Base-by-base conservation (phyloP, 1,140 invertebrate genomes). In the Drosophila paulistorum region DNA sequence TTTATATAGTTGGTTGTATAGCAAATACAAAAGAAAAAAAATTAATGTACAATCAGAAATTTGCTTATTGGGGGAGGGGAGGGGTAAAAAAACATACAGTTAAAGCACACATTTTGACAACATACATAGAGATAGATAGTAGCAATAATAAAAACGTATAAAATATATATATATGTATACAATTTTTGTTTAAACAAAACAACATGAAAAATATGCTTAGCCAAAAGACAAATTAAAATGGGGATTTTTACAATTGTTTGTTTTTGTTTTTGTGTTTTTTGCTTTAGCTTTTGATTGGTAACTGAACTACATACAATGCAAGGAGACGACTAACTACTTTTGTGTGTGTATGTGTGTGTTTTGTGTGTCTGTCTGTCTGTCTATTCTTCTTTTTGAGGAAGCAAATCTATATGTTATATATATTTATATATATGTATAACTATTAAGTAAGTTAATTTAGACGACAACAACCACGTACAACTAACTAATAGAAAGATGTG, bases 11-110 rank as follows among this genome's bases (percentile, higher is more conserved):
- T 59, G 60, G 65, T 65, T 67, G 60, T 57, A 48, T 68, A 75
- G 76, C 74, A 87, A 81, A 77, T 87, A 83, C 79, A 83, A 79
- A 69, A 69, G 81, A 81, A 58, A 76, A 87, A 72, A 76, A 87
- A 72, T 77, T 60, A 87, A 78, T 70, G 75, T 85, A 85, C 79
- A 86, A 79, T 79, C 65, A 77, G 54, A 61, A 76, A 72, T 60
- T 67, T 81, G 64, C 68, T 48, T 68, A 71, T 81, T 26, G 23
- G 23, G 23, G 23, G 30, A 0, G 26, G 30, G 3, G 30, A 1
- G 30, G 68, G 63, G 65, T 59, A 23, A 70, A 82, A 45, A 62
- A 62, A 62, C 37, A 62, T 62, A 62, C 37, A 62, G 42, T 14
- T 23, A 62, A 45, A 59, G 57, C 57, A 37, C 37, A 62, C 59